Percentiles rank a stretch among this genome's conserved stretches.
phyloP scores from a whole-genome alignment of 2,113 vertebrate species.

The Rhinoptilus africanus region DNA sequence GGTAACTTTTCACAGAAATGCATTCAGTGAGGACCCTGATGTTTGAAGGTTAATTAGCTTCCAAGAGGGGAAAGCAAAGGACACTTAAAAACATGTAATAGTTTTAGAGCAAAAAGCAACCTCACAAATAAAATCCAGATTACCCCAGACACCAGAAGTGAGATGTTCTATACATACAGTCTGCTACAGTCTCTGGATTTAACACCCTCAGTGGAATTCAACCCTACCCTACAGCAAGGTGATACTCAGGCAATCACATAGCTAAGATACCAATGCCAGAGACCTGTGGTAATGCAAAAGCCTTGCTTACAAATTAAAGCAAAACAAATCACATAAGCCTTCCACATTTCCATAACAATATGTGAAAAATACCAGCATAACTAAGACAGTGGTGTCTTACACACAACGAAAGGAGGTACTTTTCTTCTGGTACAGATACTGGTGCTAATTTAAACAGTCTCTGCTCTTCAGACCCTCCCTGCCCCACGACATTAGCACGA shows the following conservation, averaged over 20 bases:
- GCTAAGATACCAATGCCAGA: background rate
- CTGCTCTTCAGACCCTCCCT: background rate
- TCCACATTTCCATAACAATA: background rate
- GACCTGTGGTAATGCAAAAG: background rate
- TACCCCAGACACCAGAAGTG: background rate
- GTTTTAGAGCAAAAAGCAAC: background rate
- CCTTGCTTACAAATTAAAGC: background rate
- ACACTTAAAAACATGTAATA: background rate
- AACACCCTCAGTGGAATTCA: background rate
- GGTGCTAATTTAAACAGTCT: background rate
- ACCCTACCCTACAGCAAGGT: background rate
- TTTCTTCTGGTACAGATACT: background rate
- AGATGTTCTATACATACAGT: background rate
- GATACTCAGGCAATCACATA: background rate
- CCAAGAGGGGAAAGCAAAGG: background rate
- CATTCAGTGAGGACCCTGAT: background rate
- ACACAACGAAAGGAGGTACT: accelerated
- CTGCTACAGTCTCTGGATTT: background rate
- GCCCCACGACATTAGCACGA: background rate
- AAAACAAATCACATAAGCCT: background rate
- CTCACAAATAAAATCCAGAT: background rate
- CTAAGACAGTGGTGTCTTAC: background rate
- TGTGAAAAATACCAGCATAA: background rate
- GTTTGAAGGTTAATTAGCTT: background rate
- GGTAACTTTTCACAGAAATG: background rate